Evolutionary conservation across 2,113 vertebrate genomes (phyloP).

Genomic region (Pitta sordida): DNA sequence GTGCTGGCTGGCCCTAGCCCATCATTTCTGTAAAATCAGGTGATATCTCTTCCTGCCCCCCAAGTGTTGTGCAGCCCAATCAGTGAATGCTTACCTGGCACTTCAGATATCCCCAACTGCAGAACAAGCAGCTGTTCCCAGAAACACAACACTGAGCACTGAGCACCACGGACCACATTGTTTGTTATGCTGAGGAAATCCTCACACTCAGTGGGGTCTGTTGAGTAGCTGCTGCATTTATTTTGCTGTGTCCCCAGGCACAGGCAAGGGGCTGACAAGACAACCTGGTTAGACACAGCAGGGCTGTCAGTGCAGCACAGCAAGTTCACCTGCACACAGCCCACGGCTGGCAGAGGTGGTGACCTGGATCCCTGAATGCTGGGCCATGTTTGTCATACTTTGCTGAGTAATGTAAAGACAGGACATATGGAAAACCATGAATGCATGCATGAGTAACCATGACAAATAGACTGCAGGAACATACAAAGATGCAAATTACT

Average conservation of each 20-base stretch:
- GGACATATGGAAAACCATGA: neutral
- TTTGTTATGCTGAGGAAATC: neutral
- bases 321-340: neutral
- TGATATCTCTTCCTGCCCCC: neutral
- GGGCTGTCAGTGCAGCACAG: neutral
- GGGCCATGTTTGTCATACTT: neutral
- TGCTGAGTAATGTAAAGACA: neutral
- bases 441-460: neutral
- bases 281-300: neutral
- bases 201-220: neutral
- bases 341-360: neutral
- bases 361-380: neutral
- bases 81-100: neutral
- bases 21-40: neutral
- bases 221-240: neutral
- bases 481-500: neutral
- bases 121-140: neutral
- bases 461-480: neutral
- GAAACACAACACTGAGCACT: neutral
- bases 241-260: neutral
- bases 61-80: neutral
- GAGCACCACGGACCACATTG: neutral
- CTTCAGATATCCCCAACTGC: neutral
- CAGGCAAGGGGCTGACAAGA: neutral
- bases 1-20: neutral